phyloP scores from a whole-genome alignment of 53 echinoderm and acorn worm genomes.

The Mesocentrotus franciscanus region DNA sequence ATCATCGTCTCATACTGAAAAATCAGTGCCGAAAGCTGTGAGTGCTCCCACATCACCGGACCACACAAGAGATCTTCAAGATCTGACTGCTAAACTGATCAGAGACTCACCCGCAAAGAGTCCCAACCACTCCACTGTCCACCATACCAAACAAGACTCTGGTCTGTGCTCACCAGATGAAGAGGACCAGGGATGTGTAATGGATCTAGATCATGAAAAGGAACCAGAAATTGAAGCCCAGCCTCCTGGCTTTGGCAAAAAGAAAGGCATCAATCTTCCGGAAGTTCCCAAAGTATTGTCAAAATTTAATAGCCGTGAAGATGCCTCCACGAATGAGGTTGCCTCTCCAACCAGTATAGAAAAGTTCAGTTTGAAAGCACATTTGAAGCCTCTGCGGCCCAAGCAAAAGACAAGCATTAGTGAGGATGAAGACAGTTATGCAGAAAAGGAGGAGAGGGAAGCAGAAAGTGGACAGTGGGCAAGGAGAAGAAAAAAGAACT shows the following conservation, averaged over 20 bases:
- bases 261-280: constrained; percentile 65
- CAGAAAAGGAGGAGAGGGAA: constrained; percentile 50
- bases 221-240: constrained; percentile 61
- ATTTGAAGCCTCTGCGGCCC: constrained; percentile 75
- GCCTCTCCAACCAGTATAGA: constrained; percentile 73
- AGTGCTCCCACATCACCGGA: constrained; percentile 94
- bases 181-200: constrained; percentile 79
- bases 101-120: constrained; percentile 49
- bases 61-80: constrained; percentile 76
- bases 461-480: constrained; percentile 6
- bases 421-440: constrained; percentile 62
- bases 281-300: constrained; percentile 65
- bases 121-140: constrained; percentile 34
- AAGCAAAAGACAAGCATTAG: constrained; percentile 63
- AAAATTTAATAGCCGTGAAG: constrained; percentile 60
- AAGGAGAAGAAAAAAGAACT: constrained; percentile 80
- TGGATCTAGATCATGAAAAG: constrained; percentile 63
- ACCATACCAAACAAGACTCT: constrained; percentile 56
- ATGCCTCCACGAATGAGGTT: background rate
- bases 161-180: constrained; percentile 64
- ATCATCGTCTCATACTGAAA: background rate
- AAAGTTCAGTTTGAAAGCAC: constrained; percentile 82
- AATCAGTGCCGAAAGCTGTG: constrained; percentile 37
- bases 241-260: constrained; percentile 60
- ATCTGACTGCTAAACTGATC: constrained; percentile 84